Evolutionary conservation across 2,113 vertebrate genomes (phyloP).

Genomic region (Chaenocephalus aceratus): DNA sequence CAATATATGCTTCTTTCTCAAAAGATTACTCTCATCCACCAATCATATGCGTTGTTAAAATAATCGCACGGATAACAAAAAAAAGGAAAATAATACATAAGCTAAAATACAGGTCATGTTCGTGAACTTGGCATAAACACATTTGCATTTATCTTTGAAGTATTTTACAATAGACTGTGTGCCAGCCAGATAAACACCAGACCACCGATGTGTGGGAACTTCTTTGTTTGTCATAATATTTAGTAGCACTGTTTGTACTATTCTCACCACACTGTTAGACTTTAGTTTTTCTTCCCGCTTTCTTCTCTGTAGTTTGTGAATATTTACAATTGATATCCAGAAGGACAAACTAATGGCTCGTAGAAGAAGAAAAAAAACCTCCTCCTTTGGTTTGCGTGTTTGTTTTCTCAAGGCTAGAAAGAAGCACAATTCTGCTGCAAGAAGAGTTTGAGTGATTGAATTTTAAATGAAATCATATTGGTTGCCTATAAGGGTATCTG

Average conservation of each 20-base stretch:
- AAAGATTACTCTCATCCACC: neutral
- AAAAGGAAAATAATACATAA: too few relatives aligned
- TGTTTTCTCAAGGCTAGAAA: neutral
- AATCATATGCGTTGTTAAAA: neutral
- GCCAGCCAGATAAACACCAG: neutral
- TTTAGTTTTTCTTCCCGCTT: neutral
- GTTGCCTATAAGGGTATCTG: conserved; percentile 4
- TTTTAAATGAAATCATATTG: neutral
- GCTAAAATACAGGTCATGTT: too few relatives aligned
- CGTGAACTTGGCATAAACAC: too few relatives aligned
- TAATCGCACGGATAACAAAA: too few relatives aligned
- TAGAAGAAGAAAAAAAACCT: neutral
- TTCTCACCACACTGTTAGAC: neutral
- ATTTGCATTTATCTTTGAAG: too few relatives aligned
- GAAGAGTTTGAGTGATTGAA: too few relatives aligned
- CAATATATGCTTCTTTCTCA: neutral
- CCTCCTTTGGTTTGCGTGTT: neutral
- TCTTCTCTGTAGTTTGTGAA: neutral
- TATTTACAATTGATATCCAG: neutral
- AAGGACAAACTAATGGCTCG: neutral
- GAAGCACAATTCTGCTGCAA: neutral
- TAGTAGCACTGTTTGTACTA: neutral
- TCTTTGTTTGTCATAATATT: neutral
- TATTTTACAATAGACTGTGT: too few relatives aligned
- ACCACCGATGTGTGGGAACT: neutral